Evolutionary conservation across 2,888 invertebrate genomes (phyloP).

Genomic region (Drosophila peninsularis): DNA sequence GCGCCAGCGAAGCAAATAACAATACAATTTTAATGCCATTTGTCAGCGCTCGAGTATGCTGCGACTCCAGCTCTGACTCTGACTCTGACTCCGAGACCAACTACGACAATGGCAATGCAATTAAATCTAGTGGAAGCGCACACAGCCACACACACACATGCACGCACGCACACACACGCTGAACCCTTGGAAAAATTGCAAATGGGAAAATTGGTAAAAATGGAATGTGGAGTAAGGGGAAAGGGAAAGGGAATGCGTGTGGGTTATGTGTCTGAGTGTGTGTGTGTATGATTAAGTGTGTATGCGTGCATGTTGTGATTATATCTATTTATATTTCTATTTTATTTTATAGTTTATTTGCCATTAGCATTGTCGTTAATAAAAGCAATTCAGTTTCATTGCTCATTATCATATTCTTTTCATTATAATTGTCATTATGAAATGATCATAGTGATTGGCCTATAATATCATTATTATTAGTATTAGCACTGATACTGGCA

Average conservation of each 20-base stretch:
- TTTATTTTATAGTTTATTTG: too few relatives aligned
- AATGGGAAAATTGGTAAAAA: neutral
- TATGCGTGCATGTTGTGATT: too few relatives aligned
- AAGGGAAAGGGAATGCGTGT: slow-evolving; percentile 30
- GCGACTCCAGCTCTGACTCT: slow-evolving; percentile 11
- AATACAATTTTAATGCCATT: slow-evolving; percentile 74
- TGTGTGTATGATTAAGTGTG: too few relatives aligned
- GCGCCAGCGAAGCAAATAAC: slow-evolving; percentile 55
- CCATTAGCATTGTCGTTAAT: too few relatives aligned
- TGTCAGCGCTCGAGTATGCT: slow-evolving; percentile 18
- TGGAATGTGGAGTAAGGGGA: slow-evolving; percentile 1
- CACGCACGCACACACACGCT: neutral
- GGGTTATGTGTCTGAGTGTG: too few relatives aligned
- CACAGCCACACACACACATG: slow-evolving; percentile 20
- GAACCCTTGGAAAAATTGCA: slow-evolving; percentile 10
- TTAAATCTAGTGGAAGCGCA: slow-evolving; percentile 66
- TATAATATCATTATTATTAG: neutral
- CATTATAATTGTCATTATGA: too few relatives aligned
- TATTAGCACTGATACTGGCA: neutral
- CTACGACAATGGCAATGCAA: slow-evolving; percentile 47
- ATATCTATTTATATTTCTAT: too few relatives aligned
- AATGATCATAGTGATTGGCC: too few relatives aligned
- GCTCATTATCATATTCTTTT: too few relatives aligned
- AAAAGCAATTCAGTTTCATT: too few relatives aligned
- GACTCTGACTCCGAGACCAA: slow-evolving; percentile 12